Conservation (phyloP, 2,113 vertebrate genomes). For the Takifugu flavidus region DNA sequence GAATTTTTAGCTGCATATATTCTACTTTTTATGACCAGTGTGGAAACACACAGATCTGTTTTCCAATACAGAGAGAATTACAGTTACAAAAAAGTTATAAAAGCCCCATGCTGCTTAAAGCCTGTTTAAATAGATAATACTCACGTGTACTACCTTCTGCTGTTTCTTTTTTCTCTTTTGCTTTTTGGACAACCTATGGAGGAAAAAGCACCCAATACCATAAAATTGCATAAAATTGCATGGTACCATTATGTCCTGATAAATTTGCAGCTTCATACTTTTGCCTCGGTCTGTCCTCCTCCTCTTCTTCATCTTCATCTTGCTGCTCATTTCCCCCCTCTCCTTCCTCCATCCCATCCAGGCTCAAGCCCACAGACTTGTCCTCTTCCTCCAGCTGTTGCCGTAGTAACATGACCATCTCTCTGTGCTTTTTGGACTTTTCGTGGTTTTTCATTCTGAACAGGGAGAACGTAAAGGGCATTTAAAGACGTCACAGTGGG, state of each 20-base stretch:
- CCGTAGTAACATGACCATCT: conserved; percentile 87
- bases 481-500: background rate
- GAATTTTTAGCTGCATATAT: background rate
- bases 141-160: conserved; percentile 73
- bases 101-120: background rate
- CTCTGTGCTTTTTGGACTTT: conserved; percentile 93
- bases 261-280: conserved; percentile 70
- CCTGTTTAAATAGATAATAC: conserved; percentile 5
- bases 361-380: conserved; percentile 50
- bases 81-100: background rate
- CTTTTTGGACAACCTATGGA: conserved; percentile 86
- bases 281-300: conserved; percentile 74
- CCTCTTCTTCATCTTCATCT: conserved; percentile 62
- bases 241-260: background rate
- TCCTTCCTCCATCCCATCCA: conserved; percentile 50
- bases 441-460: conserved; percentile 91
- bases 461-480: background rate
- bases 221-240: background rate
- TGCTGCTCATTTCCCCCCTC: conserved; percentile 55
- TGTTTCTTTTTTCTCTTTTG: conserved; percentile 87
- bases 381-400: conserved; percentile 90
- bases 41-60: background rate
- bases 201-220: background rate
- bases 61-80: background rate
- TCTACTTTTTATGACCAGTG: background rate